These are phyloP conservation scores for Siniperca scherzeri DNA, from an alignment of 2,797 vertebrate genomes.

Conservation along the genomic window DNA sequence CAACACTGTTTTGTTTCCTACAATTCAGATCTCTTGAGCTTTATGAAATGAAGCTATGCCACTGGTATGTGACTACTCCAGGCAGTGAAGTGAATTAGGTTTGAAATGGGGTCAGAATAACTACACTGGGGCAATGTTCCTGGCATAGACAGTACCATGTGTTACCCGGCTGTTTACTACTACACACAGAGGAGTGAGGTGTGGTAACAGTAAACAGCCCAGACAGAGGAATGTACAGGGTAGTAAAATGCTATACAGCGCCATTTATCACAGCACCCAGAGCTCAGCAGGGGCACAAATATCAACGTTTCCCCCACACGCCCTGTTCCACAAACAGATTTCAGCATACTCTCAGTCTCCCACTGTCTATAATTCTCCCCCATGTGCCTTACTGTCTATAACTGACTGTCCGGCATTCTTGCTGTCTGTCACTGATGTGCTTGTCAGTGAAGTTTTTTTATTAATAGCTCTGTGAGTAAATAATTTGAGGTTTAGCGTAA, in stretches of 20 bases:
- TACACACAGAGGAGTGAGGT: constrained; percentile 62
- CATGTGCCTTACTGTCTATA: constrained; percentile 47
- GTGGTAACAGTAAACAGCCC: constrained; percentile 77
- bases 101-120: constrained; percentile 65
- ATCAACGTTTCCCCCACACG: constrained; percentile 50
- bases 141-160: constrained; percentile 67
- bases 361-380: constrained; percentile 49
- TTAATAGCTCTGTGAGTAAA: constrained; percentile 81
- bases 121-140: constrained; percentile 53
- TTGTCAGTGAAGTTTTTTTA: constrained; percentile 64
- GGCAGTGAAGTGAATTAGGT: constrained; percentile 54
- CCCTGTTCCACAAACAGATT: constrained; percentile 67
- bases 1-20: constrained; percentile 69
- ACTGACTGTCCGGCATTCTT: constrained; percentile 47
- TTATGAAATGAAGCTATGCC: constrained; percentile 70
- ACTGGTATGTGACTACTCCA: constrained; percentile 63
- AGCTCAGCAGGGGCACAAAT: constrained; percentile 64
- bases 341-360: constrained; percentile 47
- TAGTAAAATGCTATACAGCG: constrained; percentile 67
- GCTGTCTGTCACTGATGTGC: constrained; percentile 50
- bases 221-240: constrained; percentile 70
- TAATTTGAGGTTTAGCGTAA: constrained; percentile 75
- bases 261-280: constrained; percentile 75
- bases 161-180: constrained; percentile 63
- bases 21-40: constrained; percentile 74